A percentile compares a stretch with the other conserved stretches of the same genome.
Evolutionary conservation across 30 jellyfish, hydroid and myxozoan genomes (phyloP).

Genomic region (Catostylus mosaicus): DNA sequence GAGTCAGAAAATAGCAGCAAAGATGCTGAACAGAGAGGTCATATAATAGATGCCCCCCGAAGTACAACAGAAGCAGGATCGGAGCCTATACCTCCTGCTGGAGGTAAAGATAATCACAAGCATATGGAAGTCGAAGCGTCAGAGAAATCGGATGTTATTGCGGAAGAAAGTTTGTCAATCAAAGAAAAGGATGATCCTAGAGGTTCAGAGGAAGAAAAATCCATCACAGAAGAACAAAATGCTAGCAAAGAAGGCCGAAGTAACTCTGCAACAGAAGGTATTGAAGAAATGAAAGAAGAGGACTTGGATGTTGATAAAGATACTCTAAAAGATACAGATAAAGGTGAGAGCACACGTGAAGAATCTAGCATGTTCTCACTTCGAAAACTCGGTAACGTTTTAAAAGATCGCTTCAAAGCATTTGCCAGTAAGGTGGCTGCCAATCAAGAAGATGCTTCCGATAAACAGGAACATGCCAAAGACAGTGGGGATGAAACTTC

Average conservation of each 20-base stretch:
- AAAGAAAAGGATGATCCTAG: background rate
- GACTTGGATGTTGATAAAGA: background rate
- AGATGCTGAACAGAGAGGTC: background rate
- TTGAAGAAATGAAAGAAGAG: background rate
- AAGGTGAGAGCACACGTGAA: background rate
- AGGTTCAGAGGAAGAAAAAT: background rate
- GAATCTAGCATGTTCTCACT: conserved; percentile 20
- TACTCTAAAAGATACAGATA: background rate
- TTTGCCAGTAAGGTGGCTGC: conserved; percentile 36
- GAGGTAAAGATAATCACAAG: conserved; percentile 24
- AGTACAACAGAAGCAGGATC: background rate
- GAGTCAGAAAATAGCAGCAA: background rate
- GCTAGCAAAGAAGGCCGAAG: background rate
- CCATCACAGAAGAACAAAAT: background rate
- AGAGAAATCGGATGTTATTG: background rate
- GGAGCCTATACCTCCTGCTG: conserved; percentile 49
- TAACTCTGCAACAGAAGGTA: background rate
- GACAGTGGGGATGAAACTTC: background rate
- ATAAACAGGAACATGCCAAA: background rate
- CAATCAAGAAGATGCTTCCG: conserved; percentile 11
- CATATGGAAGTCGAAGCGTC: background rate
- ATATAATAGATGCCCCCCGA: background rate
- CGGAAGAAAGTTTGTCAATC: background rate
- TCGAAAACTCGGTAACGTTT: conserved; percentile 44
- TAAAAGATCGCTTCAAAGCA: conserved; percentile 56